Conservation (phyloP, 1,140 invertebrate genomes). For the Solenopsis invicta region DNA sequence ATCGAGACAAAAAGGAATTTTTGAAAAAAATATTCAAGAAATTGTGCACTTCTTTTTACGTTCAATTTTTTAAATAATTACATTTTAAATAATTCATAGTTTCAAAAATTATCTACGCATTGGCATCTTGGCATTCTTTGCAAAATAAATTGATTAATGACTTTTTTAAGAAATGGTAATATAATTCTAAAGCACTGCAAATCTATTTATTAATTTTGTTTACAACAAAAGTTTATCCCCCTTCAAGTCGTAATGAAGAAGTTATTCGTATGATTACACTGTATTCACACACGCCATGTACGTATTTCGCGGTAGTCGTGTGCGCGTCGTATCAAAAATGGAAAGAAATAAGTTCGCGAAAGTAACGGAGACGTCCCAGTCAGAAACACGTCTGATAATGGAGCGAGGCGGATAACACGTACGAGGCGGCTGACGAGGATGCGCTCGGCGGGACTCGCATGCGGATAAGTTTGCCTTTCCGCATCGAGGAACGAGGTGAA, state of each 20-base stretch:
- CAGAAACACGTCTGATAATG: constrained; percentile 12
- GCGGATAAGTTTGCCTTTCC: constrained; percentile 79
- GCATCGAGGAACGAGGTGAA: constrained; percentile 78
- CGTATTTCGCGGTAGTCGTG: neutral
- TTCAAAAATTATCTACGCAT: neutral
- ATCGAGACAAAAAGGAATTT: neutral
- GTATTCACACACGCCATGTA: neutral
- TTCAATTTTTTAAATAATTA: neutral
- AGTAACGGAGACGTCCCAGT: constrained; percentile 5
- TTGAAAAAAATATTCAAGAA: neutral
- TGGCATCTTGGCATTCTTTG: neutral
- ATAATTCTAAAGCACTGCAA: neutral
- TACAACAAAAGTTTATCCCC: neutral
- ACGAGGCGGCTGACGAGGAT: constrained; percentile 28
- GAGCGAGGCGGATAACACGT: constrained; percentile 33
- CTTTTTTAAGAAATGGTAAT: neutral
- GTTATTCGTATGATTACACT: neutral
- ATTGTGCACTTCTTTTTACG: neutral
- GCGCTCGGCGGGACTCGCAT: constrained; percentile 22
- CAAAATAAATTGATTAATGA: neutral
- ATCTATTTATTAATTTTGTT: neutral
- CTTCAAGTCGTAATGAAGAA: neutral
- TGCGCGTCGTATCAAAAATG: constrained; percentile 43
- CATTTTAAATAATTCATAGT: neutral
- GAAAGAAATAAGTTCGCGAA: constrained; percentile 22